phyloP scores from a whole-genome alignment of 2,113 vertebrate genomes.

The Marcusenius ussheri region DNA sequence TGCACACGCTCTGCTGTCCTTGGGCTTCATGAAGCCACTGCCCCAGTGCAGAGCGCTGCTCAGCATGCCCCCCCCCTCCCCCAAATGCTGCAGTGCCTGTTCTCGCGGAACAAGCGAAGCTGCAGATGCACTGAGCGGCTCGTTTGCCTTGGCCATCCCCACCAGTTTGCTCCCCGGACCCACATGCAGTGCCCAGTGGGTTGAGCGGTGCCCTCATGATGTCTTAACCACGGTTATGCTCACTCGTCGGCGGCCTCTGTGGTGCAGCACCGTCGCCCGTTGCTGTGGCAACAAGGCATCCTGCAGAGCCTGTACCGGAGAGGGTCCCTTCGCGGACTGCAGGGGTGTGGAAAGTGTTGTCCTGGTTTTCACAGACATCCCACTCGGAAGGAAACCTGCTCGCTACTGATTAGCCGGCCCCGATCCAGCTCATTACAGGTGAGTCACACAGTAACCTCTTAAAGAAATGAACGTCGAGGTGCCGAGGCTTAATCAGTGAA shows the following conservation, averaged over 20 bases:
- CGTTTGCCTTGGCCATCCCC: neutral
- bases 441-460: neutral
- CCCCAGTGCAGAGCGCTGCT: neutral
- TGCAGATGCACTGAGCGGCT: neutral
- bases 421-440: neutral
- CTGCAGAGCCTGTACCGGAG: neutral
- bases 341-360: conserved; percentile 8
- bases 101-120: neutral
- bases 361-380: neutral
- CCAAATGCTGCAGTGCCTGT: neutral
- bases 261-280: neutral
- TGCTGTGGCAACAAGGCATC: neutral
- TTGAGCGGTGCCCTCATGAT: neutral
- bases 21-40: neutral
- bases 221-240: neutral
- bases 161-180: neutral
- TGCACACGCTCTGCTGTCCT: neutral
- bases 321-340: neutral
- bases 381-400: neutral
- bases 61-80: neutral
- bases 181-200: neutral
- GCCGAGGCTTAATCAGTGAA: neutral
- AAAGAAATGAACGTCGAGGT: neutral
- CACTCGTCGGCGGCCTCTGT: neutral
- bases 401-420: neutral